These are phyloP conservation scores for Antheraea assamensis DNA, from an alignment of 2,888 invertebrate genomes.

Conservation along the genomic window DNA sequence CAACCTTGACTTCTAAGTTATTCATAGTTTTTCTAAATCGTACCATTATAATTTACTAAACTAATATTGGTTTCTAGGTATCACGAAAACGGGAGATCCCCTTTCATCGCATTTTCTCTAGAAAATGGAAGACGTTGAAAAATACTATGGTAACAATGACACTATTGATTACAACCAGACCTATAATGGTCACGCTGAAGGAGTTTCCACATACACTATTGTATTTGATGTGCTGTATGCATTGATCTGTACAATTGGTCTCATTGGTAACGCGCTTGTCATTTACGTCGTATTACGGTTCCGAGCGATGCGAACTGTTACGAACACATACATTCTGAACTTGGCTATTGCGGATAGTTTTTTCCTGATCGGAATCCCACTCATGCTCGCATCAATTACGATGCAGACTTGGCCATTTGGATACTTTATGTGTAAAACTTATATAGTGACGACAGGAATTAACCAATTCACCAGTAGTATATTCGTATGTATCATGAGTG, in stretches of 20 bases:
- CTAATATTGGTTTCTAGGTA: neutral
- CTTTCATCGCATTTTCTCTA: neutral
- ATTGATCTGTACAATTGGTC: constrained; percentile 91
- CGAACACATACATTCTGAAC: constrained; percentile 97
- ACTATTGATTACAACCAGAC: neutral
- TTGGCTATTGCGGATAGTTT: constrained; percentile 96
- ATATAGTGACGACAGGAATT: constrained; percentile 95
- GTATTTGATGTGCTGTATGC: constrained; percentile 89
- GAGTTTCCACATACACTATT: constrained; percentile 37
- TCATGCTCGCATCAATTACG: constrained; percentile 92
- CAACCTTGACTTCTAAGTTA: no score
- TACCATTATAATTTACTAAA: no score
- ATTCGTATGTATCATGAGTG: constrained; percentile 95
- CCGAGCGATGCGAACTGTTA: constrained; percentile 97
- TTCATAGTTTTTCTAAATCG: no score
- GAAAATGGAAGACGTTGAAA: neutral
- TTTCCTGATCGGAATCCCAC: constrained; percentile 94
- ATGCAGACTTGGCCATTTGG: constrained; percentile 94
- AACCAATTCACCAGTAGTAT: constrained; percentile 97
- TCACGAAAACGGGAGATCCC: constrained; percentile 6
- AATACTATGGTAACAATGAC: neutral
- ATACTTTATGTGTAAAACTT: constrained; percentile 92
- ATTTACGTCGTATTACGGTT: constrained; percentile 95
- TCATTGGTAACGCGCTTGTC: constrained; percentile 94
- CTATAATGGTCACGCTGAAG: no score